Conservation (phyloP, 1,140 invertebrate genomes). For the Drosophila bifasciata region DNA sequence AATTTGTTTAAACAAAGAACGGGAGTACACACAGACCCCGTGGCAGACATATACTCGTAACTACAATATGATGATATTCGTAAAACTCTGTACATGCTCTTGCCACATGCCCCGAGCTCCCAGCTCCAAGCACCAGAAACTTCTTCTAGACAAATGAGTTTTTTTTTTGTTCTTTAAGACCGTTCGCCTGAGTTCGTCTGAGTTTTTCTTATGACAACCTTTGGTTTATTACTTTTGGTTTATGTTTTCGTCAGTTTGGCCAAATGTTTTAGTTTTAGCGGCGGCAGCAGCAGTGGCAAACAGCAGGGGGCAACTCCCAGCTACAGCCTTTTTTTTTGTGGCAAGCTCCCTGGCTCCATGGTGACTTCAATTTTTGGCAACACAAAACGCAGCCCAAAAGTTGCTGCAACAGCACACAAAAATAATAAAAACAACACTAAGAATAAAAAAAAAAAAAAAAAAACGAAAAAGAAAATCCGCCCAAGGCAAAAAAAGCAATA, state of each 20-base stretch:
- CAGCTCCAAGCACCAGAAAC: conserved; percentile 1
- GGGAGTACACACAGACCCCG: too few species aligned
- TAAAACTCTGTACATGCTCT: neutral
- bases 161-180: conserved; percentile 37
- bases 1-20: too few species aligned
- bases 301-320: conserved; percentile 55
- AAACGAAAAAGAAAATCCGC: conserved; percentile 46
- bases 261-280: conserved; percentile 60
- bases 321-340: conserved; percentile 47
- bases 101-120: neutral
- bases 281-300: conserved; percentile 26
- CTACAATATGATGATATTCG: neutral
- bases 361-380: conserved; percentile 67
- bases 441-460: conserved; percentile 39
- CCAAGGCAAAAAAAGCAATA: conserved; percentile 72
- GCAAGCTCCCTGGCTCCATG: conserved; percentile 58
- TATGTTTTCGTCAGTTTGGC: conserved; percentile 68
- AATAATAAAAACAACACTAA: conserved; percentile 15
- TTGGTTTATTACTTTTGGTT: conserved; percentile 71
- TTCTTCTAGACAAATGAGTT: conserved; percentile 44
- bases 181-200: conserved; percentile 9
- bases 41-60: too few species aligned
- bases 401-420: conserved; percentile 54
- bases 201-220: conserved; percentile 65
- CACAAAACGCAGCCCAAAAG: conserved; percentile 65